Evolutionary conservation across 1,140 invertebrate species (phyloP).

Genomic region (Lordiphosa stackelbergi): DNA sequence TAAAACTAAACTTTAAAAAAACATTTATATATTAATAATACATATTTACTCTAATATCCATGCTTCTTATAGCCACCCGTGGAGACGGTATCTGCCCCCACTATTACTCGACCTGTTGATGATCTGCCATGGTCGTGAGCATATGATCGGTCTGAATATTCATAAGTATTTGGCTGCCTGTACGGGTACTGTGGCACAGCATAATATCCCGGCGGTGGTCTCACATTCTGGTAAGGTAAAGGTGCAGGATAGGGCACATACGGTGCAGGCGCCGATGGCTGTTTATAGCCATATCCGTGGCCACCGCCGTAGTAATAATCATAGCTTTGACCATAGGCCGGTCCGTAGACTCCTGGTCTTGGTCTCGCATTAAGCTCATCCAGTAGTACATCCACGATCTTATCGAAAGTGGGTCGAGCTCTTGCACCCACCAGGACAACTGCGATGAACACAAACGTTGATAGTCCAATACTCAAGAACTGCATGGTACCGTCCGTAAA

Average conservation of each 20-base stretch:
- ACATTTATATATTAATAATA: neutral
- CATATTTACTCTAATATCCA: conserved; percentile 42
- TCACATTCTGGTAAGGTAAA: conserved; percentile 3
- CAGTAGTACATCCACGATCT: conserved; percentile 48
- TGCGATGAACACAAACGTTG: too few species aligned
- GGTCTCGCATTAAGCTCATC: conserved; percentile 22
- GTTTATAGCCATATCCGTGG: conserved; percentile 25
- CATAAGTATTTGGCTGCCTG: conserved; percentile 10
- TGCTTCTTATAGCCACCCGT: conserved; percentile 45
- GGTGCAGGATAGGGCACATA: conserved; percentile 32
- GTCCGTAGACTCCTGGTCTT: conserved; percentile 1
- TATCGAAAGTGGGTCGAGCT: conserved; percentile 56
- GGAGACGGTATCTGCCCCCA: neutral
- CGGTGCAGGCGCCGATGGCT: conserved; percentile 1
- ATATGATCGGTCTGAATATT: neutral
- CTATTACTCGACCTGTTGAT: neutral
- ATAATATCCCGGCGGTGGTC: conserved; percentile 31
- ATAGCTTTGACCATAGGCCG: conserved; percentile 53
- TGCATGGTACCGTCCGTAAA: conserved; percentile 28
- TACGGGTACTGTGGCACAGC: conserved; percentile 20
- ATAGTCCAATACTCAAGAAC: conserved; percentile 6
- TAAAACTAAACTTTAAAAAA: too few species aligned
- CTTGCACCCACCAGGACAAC: conserved; percentile 12
- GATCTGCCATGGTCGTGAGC: conserved; percentile 17
- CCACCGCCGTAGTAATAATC: conserved; percentile 62